phyloP scores from a whole-genome alignment of 35 echinoderm and acorn worm genomes.

The Stichopus chloronotus region DNA sequence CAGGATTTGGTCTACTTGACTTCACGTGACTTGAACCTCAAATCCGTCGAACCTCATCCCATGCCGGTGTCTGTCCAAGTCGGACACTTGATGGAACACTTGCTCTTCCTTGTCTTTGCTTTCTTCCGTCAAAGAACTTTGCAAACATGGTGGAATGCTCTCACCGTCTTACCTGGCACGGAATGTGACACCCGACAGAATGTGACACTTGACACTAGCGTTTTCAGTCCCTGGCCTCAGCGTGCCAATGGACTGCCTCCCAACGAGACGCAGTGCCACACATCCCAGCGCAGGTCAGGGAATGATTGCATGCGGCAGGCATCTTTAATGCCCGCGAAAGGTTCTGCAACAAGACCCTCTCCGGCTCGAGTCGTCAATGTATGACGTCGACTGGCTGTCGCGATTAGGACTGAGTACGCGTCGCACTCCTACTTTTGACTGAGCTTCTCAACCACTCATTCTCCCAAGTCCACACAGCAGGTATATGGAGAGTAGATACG shows the following conservation, averaged over 20 bases:
- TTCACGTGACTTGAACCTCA: too few relatives aligned
- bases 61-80: neutral
- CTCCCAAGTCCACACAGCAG: too few relatives aligned
- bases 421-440: too few relatives aligned
- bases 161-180: neutral
- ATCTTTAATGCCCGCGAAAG: neutral
- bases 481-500: too few relatives aligned
- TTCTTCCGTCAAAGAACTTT: neutral
- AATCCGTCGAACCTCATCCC: neutral
- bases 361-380: too few relatives aligned
- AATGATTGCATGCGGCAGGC: neutral
- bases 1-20: too few relatives aligned
- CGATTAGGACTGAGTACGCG: too few relatives aligned
- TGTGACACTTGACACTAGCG: too few relatives aligned
- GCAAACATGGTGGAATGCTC: slow-evolving; percentile 38
- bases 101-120: neutral
- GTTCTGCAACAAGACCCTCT: neutral
- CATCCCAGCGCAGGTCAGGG: neutral
- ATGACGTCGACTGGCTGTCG: too few relatives aligned
- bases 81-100: neutral
- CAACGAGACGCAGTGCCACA: neutral
- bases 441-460: too few relatives aligned
- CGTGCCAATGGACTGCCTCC: too few relatives aligned
- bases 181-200: slow-evolving; percentile 14
- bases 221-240: too few relatives aligned